Evolutionary conservation across 2,113 vertebrate genomes (phyloP), one percentile per base, ranked within the genome.

Genomic region (Oryzias melastigma): DNA sequence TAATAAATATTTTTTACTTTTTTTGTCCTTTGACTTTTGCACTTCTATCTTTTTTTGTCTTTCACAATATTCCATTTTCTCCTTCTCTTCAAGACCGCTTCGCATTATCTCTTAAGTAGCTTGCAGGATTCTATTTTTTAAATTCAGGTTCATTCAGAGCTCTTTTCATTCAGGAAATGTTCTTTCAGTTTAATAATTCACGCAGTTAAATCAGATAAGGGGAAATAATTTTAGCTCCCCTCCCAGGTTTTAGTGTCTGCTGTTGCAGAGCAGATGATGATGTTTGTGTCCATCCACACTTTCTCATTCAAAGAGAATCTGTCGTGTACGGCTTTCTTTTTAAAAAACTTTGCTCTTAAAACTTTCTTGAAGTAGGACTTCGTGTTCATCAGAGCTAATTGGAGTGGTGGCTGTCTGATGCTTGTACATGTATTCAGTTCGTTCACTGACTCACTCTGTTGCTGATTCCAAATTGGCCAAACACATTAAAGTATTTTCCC

Each of bases 141-240:
- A 35, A 35, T 35, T 35, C 35, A 35, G 35, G 10, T 58, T 66
- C 49, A 65, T 81, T 75, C 46, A 52, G 44, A 60, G 43, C 48
- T 16, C 52, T 68, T 61, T 64, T 62, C 73, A 55, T 62, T 7
- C 17, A 49, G 27, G 60, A 74, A 73, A 47, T 68, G n/a, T 70
- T 53, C 63, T 68, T 52, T 75, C 56, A 77, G 80, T 86, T 81
- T 24, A 81, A 71, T 73, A 67, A 79, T 75, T 79, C 40, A 66
- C 52, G 45, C 52, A 40, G 40, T 59, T 68, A 53, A 63, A 77
- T 80, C 63, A 50, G 29, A 52, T 61, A 47, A 65, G 71, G 57
- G 65, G 54, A 66, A 50, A 7, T 3, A 1, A 55, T 66, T 68
- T 68, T 55, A 58, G 64, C 62, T 51, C 22, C 17, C 44, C 47